Conservation (phyloP, 2,797 vertebrate species). For the Galago senegalensis region DNA sequence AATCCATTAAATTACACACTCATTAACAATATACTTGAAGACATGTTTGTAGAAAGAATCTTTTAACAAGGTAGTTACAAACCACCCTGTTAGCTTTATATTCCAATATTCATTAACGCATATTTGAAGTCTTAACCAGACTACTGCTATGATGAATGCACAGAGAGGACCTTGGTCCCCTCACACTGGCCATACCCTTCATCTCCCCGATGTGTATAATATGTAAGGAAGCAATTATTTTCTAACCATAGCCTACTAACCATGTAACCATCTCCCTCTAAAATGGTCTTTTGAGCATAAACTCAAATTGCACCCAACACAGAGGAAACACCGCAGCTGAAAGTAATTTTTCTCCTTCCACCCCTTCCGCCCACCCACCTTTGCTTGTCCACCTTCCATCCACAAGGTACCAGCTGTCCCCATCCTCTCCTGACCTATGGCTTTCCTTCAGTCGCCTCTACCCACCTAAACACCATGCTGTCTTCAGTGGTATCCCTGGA, state of each 20-base stretch:
- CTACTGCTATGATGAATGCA: fast-evolving
- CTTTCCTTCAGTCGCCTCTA: neutral
- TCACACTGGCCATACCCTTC: fast-evolving
- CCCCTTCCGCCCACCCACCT: neutral
- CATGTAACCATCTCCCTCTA: no score
- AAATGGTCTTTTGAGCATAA: neutral
- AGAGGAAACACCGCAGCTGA: neutral
- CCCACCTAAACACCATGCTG: fast-evolving
- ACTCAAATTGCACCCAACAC: neutral
- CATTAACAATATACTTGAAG: constrained; percentile 39
- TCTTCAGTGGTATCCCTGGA: fast-evolving
- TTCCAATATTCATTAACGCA: neutral
- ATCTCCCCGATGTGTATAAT: neutral
- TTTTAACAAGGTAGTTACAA: neutral
- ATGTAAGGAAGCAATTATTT: no score
- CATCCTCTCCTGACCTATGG: neutral
- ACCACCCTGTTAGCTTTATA: neutral
- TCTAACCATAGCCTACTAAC: no score
- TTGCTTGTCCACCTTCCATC: fast-evolving
- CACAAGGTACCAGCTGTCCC: neutral
- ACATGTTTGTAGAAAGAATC: constrained; percentile 10
- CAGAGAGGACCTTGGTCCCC: neutral
- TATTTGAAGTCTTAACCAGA: neutral
- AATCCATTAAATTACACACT: constrained; percentile 58
- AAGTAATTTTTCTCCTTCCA: neutral